Percentiles rank a stretch among this genome's conserved stretches.
These are phyloP conservation scores for Macroramphosus scolopax DNA, from an alignment of 2,797 vertebrate species.

Conservation along the genomic window DNA sequence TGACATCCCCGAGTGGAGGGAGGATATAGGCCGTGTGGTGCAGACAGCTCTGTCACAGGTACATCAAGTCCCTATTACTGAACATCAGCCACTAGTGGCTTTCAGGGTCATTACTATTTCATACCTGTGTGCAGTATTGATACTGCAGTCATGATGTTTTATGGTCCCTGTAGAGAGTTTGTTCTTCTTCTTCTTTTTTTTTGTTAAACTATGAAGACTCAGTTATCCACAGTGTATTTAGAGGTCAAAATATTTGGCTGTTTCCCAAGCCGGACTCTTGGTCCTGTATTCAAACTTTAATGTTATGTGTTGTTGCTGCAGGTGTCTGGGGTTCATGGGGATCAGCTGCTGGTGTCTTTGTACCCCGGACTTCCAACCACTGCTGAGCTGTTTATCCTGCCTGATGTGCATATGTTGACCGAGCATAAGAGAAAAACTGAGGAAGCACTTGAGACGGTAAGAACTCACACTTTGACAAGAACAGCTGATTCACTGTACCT, in stretches of 20 bases:
- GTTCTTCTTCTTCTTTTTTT: slow-evolving; percentile 13
- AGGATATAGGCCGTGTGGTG: slow-evolving; percentile 91
- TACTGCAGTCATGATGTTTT: slow-evolving; percentile 32
- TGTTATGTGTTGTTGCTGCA: slow-evolving; percentile 44
- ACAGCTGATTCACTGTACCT: too few relatives aligned
- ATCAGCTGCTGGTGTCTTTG: slow-evolving; percentile 90
- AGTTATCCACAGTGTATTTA: background rate
- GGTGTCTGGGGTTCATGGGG: slow-evolving; percentile 86
- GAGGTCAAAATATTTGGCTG: too few relatives aligned
- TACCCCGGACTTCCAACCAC: slow-evolving; percentile 91
- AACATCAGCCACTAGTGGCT: slow-evolving; percentile 35
- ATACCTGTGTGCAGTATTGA: slow-evolving; percentile 44
- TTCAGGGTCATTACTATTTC: slow-evolving; percentile 65
- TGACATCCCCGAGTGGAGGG: slow-evolving; percentile 94
- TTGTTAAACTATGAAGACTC: slow-evolving; percentile 24
- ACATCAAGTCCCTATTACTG: slow-evolving; percentile 53
- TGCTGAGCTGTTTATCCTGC: slow-evolving; percentile 92
- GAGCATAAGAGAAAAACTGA: slow-evolving; percentile 84
- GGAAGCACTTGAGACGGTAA: slow-evolving; percentile 85
- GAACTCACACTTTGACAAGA: too few relatives aligned
- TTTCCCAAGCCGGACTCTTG: background rate
- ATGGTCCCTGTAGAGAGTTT: slow-evolving; percentile 17
- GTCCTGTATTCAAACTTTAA: slow-evolving; percentile 5
- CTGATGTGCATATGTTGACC: slow-evolving; percentile 77
- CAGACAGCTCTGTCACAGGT: slow-evolving; percentile 89